Conservation (phyloP, 2,888 invertebrate species). For the Autographa pulchrina region DNA sequence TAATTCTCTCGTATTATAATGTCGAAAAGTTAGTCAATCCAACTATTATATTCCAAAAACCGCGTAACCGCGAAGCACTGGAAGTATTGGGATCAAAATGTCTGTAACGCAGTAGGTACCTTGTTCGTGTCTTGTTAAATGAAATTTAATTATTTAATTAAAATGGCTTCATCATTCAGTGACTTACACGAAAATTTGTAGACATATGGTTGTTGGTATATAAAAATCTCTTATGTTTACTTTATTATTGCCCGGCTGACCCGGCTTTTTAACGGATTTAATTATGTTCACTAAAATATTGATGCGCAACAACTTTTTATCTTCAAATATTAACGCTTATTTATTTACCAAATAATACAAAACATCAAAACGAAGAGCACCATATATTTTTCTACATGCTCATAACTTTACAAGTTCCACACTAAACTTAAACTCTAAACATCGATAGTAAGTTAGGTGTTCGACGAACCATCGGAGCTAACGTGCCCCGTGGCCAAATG, state of each 20-base stretch:
- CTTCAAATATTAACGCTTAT: no score
- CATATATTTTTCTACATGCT: no score
- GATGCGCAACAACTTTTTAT: no score
- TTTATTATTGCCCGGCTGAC: no score
- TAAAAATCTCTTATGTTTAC: no score
- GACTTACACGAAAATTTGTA: no score
- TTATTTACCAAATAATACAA: no score
- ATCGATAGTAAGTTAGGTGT: not conserved
- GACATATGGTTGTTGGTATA: no score
- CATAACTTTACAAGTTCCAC: not conserved
- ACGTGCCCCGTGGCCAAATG: slow-evolving; percentile 8
- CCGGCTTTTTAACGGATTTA: no score
- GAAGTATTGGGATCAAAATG: slow-evolving; percentile 11
- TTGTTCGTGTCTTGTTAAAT: not conserved
- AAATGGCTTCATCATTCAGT: no score
- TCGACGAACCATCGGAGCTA: not conserved
- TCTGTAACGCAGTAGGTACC: not conserved
- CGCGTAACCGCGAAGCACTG: slow-evolving; percentile 7
- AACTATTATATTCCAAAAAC: slow-evolving; percentile 15
- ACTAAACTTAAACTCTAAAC: not conserved
- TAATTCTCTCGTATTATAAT: slow-evolving; percentile 24
- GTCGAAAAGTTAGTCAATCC: slow-evolving; percentile 14
- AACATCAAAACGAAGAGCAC: no score
- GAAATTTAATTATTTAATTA: not conserved
- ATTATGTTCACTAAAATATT: no score